Evolutionary conservation across 2,797 vertebrate species (phyloP), one percentile per base, ranked within the genome.

Genomic region (Sparus aurata): DNA sequence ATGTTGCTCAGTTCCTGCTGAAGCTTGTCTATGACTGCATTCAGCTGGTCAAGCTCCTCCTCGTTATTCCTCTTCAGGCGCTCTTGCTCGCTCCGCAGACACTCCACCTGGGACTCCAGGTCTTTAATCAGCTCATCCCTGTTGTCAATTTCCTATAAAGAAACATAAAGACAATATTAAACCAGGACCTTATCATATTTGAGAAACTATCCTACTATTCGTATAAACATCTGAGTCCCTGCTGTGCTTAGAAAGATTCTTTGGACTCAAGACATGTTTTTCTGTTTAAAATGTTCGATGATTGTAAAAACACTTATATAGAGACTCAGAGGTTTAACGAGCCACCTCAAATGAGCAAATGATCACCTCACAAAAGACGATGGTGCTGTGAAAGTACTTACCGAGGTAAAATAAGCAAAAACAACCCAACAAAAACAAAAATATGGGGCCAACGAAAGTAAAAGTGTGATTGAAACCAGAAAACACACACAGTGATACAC

Each of bases 1-100:
- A 97, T 98, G 83, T 94, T 94, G 63, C 95, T 88, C 77, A 99
- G 93, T 65, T 99, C 98, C 79, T 97, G 96, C 84, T 99, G 98
- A 66, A 99, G 96, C 77, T 96, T 97, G 57, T 98, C 98, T 66
- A 99, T 99, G 43, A 99, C 97, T 22, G 97, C 96, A 84, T 97
- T 96, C 61, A 99, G 89, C 69, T 98, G 97, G 50, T 99, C 97
- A 0, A 96, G 83, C 90, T 99, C 98, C 61, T 98, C 97, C 77
- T 98, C 90, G 0, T 92, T 95, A 47, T 95, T 95, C 89, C 91
- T 96, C 88, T 96, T 98, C 61, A 97, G 17, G 27, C 90, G 91
- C 60, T 98, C 96, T 84, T 97, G 97, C 77, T 99, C 98, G 13
- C 96, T 96, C 66, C 91, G 94, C 86, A 98, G 92, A 88, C 92